Percentiles rank a stretch among this genome's conserved stretches.
These are phyloP conservation scores for Pogonomyrmex californicus DNA, from an alignment of 1,140 invertebrate genomes.

Conservation along the genomic window DNA sequence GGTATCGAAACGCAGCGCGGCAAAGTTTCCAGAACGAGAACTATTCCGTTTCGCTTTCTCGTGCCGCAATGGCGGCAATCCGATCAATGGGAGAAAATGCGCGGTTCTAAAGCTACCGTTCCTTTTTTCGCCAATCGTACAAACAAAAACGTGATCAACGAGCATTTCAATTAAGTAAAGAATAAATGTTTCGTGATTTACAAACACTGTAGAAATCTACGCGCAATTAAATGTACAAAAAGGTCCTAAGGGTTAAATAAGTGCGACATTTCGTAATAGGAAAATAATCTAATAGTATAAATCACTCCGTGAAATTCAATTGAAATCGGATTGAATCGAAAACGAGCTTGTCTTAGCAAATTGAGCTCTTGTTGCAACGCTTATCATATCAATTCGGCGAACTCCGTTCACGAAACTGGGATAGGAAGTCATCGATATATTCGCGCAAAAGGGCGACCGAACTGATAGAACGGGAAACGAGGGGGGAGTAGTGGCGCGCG, in stretches of 20 bases:
- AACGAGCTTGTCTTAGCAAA: slow-evolving; percentile 24
- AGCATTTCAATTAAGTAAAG: not conserved
- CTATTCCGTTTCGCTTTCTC: slow-evolving; percentile 10
- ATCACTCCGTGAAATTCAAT: not conserved
- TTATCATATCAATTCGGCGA: slow-evolving; percentile 42
- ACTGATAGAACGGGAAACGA: slow-evolving; percentile 18
- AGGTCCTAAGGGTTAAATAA: not conserved
- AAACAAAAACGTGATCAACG: not conserved
- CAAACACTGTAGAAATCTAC: not conserved
- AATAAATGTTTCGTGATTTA: not conserved
- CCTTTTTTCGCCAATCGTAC: not conserved
- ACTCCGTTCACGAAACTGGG: slow-evolving; percentile 23
- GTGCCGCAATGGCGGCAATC: slow-evolving; percentile 3
- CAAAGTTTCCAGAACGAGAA: slow-evolving; percentile 31
- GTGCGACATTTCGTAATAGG: not conserved
- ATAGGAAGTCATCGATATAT: slow-evolving; percentile 33
- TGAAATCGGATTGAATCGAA: not conserved
- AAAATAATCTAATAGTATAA: slow-evolving; percentile 20
- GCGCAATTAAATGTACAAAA: not conserved
- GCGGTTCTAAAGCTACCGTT: not conserved
- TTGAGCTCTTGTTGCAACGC: not conserved
- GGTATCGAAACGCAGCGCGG: slow-evolving; percentile 30
- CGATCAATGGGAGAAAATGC: slow-evolving; percentile 16
- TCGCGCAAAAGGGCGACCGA: not conserved
- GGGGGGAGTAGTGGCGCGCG: not conserved